phyloP scores from a whole-genome alignment of 2,888 invertebrate genomes.

The Malacosoma neustria region DNA sequence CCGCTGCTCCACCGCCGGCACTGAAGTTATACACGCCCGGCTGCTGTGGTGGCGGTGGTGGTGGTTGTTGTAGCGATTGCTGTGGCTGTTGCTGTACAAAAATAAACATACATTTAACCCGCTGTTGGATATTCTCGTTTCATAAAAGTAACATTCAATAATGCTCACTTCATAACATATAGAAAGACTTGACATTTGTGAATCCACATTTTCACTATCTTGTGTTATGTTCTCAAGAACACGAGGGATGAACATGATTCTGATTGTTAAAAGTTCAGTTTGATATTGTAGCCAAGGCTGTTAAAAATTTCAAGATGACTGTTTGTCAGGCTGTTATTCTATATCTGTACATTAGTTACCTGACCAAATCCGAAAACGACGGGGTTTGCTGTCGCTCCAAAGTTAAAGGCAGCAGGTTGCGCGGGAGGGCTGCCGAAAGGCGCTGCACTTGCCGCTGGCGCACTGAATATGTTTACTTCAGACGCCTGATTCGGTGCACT shows the following conservation, averaged over 20 bases:
- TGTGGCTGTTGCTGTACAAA: conserved; percentile 12
- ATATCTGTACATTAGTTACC: conserved; percentile 37
- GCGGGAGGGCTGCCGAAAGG: conserved; percentile 36
- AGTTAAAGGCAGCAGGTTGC: conserved; percentile 38
- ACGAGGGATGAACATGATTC: no score
- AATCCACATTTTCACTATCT: no score
- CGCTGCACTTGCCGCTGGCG: conserved; percentile 21
- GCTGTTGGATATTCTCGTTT: no score
- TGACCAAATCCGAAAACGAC: conserved; percentile 52
- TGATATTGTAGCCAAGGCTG: no score
- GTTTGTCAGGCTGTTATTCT: no score
- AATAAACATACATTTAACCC: conserved; percentile 6
- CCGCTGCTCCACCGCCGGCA: conserved; percentile 16
- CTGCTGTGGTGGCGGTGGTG: conserved; percentile 20
- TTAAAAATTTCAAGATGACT: no score
- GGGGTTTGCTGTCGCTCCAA: conserved; percentile 30
- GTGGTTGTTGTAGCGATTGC: conserved; percentile 1
- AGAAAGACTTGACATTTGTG: no score
- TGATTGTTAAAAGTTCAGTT: no score
- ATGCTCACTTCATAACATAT: no score
- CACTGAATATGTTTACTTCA: conserved; percentile 28
- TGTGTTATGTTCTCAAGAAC: no score
- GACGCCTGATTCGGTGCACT: conserved; percentile 21
- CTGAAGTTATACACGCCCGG: conserved; percentile 40
- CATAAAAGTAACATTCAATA: no score